Percentiles rank a stretch among this genome's conserved stretches.
phyloP scores from a whole-genome alignment of 2,888 invertebrate genomes.

The Noctua comes region DNA sequence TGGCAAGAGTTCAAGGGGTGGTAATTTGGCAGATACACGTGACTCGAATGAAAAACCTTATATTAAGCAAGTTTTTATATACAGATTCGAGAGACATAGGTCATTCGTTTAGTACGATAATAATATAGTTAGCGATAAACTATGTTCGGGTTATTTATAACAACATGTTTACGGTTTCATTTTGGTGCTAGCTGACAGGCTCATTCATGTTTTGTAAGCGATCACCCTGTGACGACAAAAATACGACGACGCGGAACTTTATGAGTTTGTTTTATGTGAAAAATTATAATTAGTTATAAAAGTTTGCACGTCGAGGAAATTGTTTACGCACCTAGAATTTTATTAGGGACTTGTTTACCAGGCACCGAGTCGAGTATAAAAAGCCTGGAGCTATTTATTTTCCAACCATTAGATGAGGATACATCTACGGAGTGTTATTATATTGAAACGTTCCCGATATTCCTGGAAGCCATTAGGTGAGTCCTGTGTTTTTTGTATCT shows the following conservation, averaged over 20 bases:
- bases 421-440: conserved; percentile 51
- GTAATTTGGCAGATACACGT: conserved; percentile 34
- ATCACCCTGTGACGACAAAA: conserved; percentile 51
- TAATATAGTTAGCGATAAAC: conserved; percentile 71
- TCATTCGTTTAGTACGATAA: conserved; percentile 66
- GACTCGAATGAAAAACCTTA: conserved; percentile 50
- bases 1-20: neutral
- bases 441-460: conserved; percentile 40
- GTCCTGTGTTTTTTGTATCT: conserved; percentile 28
- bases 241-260: conserved; percentile 58
- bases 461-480: conserved; percentile 45
- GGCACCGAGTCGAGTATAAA: conserved; percentile 64
- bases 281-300: conserved; percentile 52
- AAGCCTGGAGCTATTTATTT: conserved; percentile 64
- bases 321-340: conserved; percentile 63
- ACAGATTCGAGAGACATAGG: conserved; percentile 56
- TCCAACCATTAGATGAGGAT: conserved; percentile 60
- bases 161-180: conserved; percentile 77
- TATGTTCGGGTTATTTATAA: conserved; percentile 75
- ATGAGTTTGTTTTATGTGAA: conserved; percentile 58
- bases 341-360: conserved; percentile 62
- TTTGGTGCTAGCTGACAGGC: conserved; percentile 63
- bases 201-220: conserved; percentile 70
- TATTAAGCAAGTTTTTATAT: conserved; percentile 52
- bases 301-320: conserved; percentile 57